Evolutionary conservation across 2,888 invertebrate species (phyloP).

Genomic region (Marasmarcha lunaedactyla): DNA sequence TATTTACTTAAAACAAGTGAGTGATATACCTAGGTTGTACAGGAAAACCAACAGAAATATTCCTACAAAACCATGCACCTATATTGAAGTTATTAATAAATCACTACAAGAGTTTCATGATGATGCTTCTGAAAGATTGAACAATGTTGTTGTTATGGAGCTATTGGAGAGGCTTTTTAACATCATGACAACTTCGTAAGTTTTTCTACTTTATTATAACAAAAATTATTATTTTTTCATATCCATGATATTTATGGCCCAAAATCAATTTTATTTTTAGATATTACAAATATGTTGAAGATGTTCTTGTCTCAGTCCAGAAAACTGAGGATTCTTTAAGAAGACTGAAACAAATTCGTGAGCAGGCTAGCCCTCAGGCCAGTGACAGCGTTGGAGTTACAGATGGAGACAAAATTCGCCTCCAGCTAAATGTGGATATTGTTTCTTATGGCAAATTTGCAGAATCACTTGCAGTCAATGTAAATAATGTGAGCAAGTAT

Average conservation of each 20-base stretch:
- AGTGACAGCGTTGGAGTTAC: slow-evolving; percentile 72
- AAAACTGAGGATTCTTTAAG: slow-evolving; percentile 95
- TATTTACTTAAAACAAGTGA: slow-evolving; percentile 81
- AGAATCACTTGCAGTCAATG: slow-evolving; percentile 63
- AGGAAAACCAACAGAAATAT: slow-evolving; percentile 91
- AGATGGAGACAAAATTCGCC: slow-evolving; percentile 95
- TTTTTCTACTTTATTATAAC: slow-evolving; percentile 18
- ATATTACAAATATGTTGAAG: slow-evolving; percentile 81
- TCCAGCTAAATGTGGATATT: slow-evolving; percentile 90
- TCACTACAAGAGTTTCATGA: slow-evolving; percentile 72
- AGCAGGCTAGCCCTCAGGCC: slow-evolving; percentile 56
- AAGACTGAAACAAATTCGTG: slow-evolving; percentile 87
- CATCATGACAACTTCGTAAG: slow-evolving; percentile 69
- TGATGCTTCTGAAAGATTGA: slow-evolving; percentile 46
- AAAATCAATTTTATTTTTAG: too few species aligned
- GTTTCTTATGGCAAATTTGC: slow-evolving; percentile 77
- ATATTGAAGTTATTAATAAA: slow-evolving; percentile 76
- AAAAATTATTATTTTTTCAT: background rate
- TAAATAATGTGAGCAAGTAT: slow-evolving; percentile 70
- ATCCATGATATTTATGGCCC: too few species aligned
- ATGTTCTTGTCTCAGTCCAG: slow-evolving; percentile 92
- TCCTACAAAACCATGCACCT: slow-evolving; percentile 84
- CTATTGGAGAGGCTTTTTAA: slow-evolving; percentile 53
- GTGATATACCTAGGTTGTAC: slow-evolving; percentile 93
- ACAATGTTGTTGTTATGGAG: slow-evolving; percentile 36